Conservation (phyloP, 2,113 vertebrate species). For the Emydocephalus ijimae region DNA sequence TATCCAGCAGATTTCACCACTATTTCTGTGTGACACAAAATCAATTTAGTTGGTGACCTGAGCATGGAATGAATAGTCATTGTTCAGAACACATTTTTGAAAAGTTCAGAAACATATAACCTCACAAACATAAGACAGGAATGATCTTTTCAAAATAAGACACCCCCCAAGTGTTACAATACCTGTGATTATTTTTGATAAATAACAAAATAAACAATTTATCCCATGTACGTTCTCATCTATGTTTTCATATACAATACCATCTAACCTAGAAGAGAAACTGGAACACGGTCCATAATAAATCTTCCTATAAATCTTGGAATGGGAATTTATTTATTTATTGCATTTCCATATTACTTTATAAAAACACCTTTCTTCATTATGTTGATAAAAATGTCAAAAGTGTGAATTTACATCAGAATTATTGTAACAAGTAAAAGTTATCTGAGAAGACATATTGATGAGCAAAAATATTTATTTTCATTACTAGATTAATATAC, state of each 20-base stretch:
- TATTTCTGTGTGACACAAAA: constrained; percentile 22
- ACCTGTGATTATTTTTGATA: background rate
- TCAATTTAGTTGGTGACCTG: background rate
- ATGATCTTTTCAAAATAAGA: background rate
- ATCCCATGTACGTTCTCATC: background rate
- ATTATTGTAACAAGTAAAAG: background rate
- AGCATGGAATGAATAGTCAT: background rate
- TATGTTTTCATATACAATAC: background rate
- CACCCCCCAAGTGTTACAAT: background rate
- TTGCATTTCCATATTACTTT: background rate
- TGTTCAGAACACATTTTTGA: background rate
- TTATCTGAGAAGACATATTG: background rate
- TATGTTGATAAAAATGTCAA: background rate
- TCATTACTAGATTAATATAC: background rate
- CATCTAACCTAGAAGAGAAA: background rate
- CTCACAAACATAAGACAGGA: background rate
- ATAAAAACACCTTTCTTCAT: background rate
- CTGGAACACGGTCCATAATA: background rate
- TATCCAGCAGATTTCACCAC: constrained; percentile 5
- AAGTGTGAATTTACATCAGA: background rate
- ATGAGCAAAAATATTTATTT: background rate
- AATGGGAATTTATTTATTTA: background rate
- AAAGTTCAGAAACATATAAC: background rate
- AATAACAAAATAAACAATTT: background rate
- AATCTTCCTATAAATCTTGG: background rate